A percentile compares a stretch with the other conserved stretches of the same genome.
These are phyloP conservation scores for Ctena decussata DNA, from an alignment of 2,888 invertebrate species.

Conservation along the genomic window DNA sequence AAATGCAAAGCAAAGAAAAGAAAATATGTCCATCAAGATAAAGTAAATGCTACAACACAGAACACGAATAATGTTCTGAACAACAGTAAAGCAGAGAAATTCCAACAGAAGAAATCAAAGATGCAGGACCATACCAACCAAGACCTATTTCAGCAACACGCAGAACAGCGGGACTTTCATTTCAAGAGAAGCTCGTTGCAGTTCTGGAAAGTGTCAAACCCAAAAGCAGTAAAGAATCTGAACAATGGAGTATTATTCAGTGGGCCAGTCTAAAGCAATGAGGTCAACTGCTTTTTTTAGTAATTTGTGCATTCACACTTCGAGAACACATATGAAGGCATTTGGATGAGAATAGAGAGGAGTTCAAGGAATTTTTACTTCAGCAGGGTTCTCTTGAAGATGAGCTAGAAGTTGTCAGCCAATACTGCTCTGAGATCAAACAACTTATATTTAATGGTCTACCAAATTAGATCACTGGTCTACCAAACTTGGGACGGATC, in stretches of 20 bases:
- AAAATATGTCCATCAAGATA: neutral
- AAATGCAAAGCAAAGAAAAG: neutral
- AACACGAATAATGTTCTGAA: neutral
- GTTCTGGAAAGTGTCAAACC: neutral
- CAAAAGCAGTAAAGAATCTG: neutral
- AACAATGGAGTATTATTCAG: neutral
- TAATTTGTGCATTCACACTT: neutral
- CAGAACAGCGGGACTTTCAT: neutral
- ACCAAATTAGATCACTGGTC: too few species aligned
- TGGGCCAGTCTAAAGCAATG: neutral
- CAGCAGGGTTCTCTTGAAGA: neutral
- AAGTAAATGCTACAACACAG: neutral
- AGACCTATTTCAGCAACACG: neutral
- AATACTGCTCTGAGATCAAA: neutral
- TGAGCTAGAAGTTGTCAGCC: neutral
- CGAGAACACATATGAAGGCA: neutral
- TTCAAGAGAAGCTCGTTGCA: neutral
- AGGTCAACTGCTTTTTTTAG: neutral
- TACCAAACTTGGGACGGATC: neutral
- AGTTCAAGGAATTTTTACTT: neutral
- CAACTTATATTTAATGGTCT: neutral
- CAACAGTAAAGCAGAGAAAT: neutral
- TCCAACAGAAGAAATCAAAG: neutral
- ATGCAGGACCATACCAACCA: neutral
- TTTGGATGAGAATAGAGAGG: neutral